phyloP scores from a whole-genome alignment of 2,113 vertebrate species.

The Pelecanoides urinatrix region DNA sequence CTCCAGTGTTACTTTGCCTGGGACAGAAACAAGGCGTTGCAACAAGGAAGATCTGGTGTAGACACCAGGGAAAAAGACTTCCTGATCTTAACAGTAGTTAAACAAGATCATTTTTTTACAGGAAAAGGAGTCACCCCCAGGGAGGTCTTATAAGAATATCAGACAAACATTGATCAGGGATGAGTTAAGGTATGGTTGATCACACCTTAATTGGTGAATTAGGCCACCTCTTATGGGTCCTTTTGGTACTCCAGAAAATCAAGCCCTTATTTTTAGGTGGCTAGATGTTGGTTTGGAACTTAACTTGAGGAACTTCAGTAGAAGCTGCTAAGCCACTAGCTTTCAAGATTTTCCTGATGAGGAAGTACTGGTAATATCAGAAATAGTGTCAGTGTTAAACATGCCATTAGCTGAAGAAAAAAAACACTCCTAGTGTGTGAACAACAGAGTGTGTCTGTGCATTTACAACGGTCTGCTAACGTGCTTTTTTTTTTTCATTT shows the following conservation, averaged over 20 bases:
- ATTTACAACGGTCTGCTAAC: constrained; percentile 23
- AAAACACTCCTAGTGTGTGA: background rate
- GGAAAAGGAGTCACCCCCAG: background rate
- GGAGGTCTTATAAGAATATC: background rate
- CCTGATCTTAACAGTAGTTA: background rate
- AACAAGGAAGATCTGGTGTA: background rate
- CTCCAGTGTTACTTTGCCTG: background rate
- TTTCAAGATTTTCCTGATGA: background rate
- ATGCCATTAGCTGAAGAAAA: background rate
- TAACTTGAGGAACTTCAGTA: background rate
- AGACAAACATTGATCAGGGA: background rate
- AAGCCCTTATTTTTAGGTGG: background rate
- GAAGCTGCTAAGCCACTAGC: background rate
- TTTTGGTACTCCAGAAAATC: background rate
- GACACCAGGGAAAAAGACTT: background rate
- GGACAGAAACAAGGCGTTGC: background rate
- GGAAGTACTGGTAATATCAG: background rate
- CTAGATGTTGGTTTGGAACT: background rate
- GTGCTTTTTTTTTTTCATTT: background rate
- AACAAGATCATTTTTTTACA: background rate
- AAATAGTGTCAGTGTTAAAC: background rate
- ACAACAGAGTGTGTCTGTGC: background rate
- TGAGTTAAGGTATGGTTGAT: background rate
- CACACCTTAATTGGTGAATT: background rate
- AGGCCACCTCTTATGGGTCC: rapidly evolving